A percentile compares a stretch with the other conserved stretches of the same genome.
Conservation (phyloP, 2,797 vertebrate species). For the Otolemur crassicaudatus region DNA sequence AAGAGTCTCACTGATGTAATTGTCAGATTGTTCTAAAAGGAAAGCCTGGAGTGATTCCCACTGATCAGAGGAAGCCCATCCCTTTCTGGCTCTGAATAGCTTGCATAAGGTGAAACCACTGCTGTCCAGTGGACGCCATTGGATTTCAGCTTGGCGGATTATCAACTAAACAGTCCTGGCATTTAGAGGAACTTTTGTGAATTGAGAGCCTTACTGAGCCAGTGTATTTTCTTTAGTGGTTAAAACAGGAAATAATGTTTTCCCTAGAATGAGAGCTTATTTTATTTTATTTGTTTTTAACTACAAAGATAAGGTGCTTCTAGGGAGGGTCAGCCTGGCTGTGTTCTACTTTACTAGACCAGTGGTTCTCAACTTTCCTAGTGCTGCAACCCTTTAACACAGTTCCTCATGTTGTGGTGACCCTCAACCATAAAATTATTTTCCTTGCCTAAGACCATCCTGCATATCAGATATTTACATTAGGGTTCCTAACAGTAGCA, state of each 20-base stretch:
- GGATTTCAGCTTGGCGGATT: neutral
- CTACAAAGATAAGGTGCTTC: neutral
- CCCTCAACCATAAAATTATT: too few relatives aligned
- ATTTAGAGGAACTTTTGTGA: neutral
- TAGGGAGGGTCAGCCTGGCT: neutral
- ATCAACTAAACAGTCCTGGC: neutral
- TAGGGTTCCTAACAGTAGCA: too few relatives aligned
- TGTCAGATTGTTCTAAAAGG: neutral
- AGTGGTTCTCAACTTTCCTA: too few relatives aligned
- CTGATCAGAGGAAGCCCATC: neutral
- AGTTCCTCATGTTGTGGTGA: too few relatives aligned
- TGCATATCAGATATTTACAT: too few relatives aligned
- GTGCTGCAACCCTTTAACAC: too few relatives aligned
- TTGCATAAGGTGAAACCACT: neutral
- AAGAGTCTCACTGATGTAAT: neutral
- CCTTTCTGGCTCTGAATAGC: neutral
- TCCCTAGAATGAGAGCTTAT: neutral
- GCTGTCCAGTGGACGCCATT: neutral
- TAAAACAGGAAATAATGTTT: neutral
- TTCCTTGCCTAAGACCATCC: too few relatives aligned
- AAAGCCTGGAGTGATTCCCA: conserved; percentile 3
- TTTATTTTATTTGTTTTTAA: neutral
- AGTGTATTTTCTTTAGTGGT: neutral
- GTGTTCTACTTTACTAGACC: neutral
- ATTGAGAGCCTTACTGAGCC: neutral